Evolutionary conservation across 2,797 vertebrate species (phyloP), one percentile per base, ranked within the genome.

Genomic region (Gadopsis bispinosus): DNA sequence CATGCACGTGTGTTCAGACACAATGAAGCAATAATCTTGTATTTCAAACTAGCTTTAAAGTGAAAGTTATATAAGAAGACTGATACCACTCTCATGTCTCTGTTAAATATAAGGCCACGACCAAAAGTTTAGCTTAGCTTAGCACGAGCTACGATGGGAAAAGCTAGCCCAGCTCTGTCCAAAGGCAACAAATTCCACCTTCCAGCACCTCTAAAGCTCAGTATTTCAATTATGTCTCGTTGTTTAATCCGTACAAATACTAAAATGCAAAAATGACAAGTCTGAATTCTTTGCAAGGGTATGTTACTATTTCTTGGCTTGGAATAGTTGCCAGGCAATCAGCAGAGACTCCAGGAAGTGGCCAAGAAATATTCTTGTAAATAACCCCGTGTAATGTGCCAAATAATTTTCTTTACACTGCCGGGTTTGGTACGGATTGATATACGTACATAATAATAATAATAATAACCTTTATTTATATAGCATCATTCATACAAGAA

Each of bases 1-100:
- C 45, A 20, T 73, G 50, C 26, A 12, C 75, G 55, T 71, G 62
- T 69, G 51, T 67, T 73, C 43, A 69, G 5, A 77, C 0, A 47
- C 31, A 66, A 3, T 8, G 19, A 11, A 72, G 6, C 9, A 12
- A 26, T 66, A 10, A 48, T 17, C 13, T n/a, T 48, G 4, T 22
- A 19, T 66, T 80, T 69, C 4, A 64, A 35, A 69, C 2, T 11
- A n/a, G 11, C 22, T 58, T 66, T 33, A 69, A 43, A 50, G 26
- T 17, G 2, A n/a, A 73, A 45, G 37, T 19, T 37, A 9, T 29
- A 64, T 5, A 39, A 54, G 29, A 22, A 12, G 17, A 41, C 9
- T 31, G 8, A 66, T 51, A 69, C 26, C 5, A 5, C 4, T 31
- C 3, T 41, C 5, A 35, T 65, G 5, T 68, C 11, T 59, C n/a